Conservation (phyloP, 2,113 vertebrate genomes). For the Colaptes auratus region DNA sequence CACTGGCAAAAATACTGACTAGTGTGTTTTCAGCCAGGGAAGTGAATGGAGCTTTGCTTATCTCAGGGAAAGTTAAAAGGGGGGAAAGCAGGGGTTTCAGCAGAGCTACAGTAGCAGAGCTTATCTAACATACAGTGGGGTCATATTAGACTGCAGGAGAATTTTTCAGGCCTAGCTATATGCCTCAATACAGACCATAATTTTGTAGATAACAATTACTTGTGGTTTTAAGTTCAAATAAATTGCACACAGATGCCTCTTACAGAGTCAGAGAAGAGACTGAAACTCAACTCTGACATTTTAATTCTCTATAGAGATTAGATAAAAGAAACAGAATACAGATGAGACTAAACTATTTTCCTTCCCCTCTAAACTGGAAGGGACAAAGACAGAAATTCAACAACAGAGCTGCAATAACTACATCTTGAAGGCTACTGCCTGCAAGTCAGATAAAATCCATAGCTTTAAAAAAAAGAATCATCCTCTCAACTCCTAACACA, state of each 20-base stretch:
- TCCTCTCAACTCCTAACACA: background rate
- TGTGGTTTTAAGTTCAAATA: background rate
- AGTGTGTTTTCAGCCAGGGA: background rate
- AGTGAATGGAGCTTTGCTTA: background rate
- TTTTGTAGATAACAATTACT: background rate
- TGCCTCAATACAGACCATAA: background rate
- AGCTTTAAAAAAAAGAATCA: background rate
- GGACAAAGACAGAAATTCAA: background rate
- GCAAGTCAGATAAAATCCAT: background rate
- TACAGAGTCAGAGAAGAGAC: background rate
- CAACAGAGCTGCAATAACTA: background rate
- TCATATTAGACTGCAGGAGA: background rate
- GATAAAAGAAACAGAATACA: slow-evolving; percentile 31
- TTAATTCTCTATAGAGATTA: slow-evolving; percentile 32
- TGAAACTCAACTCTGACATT: slow-evolving; percentile 13
- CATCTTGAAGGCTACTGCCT: background rate
- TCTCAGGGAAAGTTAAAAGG: background rate
- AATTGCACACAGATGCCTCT: background rate
- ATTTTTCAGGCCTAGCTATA: background rate
- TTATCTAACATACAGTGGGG: background rate
- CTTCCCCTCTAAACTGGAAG: background rate
- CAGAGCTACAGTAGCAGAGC: background rate
- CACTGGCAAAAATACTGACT: background rate
- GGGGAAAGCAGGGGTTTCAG: background rate
- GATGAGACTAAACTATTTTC: slow-evolving; percentile 37